Evolutionary conservation across 2,113 vertebrate species (phyloP).

Genomic region (Scophthalmus maximus): DNA sequence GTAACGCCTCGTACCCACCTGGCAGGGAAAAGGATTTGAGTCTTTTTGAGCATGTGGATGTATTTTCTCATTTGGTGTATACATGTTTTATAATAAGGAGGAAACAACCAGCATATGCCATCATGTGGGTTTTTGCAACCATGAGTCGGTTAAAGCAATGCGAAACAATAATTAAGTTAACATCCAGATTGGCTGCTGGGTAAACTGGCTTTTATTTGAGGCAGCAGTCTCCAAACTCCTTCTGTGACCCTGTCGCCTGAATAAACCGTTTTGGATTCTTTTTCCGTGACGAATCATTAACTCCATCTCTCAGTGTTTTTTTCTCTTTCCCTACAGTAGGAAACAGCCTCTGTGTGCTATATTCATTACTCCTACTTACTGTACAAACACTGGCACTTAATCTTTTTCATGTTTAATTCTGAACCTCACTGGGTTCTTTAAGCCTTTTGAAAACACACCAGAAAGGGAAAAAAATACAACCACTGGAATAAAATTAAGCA

Average conservation of each 20-base stretch:
- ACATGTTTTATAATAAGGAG: no score
- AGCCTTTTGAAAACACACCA: neutral
- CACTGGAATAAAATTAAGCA: no score
- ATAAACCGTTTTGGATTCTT: neutral
- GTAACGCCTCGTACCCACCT: constrained; percentile 97
- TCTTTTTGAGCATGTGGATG: no score
- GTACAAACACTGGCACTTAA: neutral
- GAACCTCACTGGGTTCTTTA: neutral
- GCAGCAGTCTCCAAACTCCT: neutral
- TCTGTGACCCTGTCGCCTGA: constrained; percentile 1
- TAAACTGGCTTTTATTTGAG: neutral
- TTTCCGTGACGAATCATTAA: constrained; percentile 3
- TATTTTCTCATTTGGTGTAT: no score
- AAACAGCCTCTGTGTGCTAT: neutral
- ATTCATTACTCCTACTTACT: neutral
- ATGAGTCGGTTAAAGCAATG: neutral
- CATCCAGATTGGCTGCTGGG: neutral
- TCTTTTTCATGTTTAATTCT: neutral
- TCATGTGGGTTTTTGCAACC: no score
- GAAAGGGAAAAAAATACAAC: no score
- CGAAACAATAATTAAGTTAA: neutral
- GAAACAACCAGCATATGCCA: no score
- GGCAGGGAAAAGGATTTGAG: neutral
- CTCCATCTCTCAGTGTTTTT: neutral
- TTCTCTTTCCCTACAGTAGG: neutral